A percentile compares a stretch with the other conserved stretches of the same genome.
phyloP scores from a whole-genome alignment of 2,797 vertebrate genomes.

The Mormyrops attenuatus region DNA sequence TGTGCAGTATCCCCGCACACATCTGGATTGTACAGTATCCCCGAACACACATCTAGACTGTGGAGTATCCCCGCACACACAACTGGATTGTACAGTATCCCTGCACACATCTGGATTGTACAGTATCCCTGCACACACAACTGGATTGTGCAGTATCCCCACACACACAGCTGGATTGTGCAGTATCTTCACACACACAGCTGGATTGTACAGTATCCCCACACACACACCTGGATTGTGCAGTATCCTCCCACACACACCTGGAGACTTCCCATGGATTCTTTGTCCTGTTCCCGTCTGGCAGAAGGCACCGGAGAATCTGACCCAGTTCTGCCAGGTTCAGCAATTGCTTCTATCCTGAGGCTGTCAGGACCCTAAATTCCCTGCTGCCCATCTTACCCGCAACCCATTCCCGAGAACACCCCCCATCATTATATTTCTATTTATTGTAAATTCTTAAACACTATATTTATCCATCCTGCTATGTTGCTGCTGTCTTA shows the following conservation, averaged over 20 bases:
- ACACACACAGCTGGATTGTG: neutral
- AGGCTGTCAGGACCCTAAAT: neutral
- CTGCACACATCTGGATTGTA: too few species aligned
- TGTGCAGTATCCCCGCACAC: neutral
- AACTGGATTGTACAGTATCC: too few species aligned
- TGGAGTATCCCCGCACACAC: neutral
- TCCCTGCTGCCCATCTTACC: neutral
- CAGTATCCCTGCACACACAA: too few species aligned
- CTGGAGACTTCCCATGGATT: neutral
- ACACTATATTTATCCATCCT: neutral
- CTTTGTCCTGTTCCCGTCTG: neutral
- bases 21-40: too few species aligned
- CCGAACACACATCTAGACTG: neutral
- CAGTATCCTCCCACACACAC: too few species aligned
- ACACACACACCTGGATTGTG: too few species aligned
- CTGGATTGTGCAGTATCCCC: too few species aligned
- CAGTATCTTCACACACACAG: neutral
- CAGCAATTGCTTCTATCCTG: neutral
- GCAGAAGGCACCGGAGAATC: neutral
- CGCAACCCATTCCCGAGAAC: neutral
- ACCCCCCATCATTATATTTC: neutral
- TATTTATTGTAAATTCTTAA: neutral
- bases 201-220: neutral
- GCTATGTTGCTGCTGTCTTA: neutral
- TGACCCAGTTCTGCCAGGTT: neutral